A percentile compares a stretch with the other conserved stretches of the same genome.
Conservation (phyloP, 1,140 invertebrate species). For the Cecropterus lyciades region DNA sequence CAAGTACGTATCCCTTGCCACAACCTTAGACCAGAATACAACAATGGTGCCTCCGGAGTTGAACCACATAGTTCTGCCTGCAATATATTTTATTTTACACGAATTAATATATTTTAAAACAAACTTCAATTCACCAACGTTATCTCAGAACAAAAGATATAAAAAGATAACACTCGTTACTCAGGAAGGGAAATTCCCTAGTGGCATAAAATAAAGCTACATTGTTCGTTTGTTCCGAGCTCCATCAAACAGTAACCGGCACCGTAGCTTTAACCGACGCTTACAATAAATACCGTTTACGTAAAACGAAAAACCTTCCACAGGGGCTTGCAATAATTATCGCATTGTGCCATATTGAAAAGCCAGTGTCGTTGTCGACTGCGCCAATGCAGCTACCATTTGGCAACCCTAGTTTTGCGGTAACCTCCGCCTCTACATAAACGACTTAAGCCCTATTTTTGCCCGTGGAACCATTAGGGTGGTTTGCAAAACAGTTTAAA, state of each 20-base stretch:
- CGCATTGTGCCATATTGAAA: conserved; percentile 51
- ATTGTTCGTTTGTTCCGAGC: no score
- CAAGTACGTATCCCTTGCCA: no score
- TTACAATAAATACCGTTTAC: conserved; percentile 30
- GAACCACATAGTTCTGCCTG: no score
- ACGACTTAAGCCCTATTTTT: conserved; percentile 32
- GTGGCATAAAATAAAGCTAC: no score
- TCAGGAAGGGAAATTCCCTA: no score
- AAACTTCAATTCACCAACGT: no score
- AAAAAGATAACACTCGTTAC: no score
- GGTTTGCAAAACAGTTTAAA: conserved; percentile 30
- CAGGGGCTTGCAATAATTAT: conserved; percentile 44
- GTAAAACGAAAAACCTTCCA: conserved; percentile 34
- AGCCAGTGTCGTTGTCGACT: conserved; percentile 45
- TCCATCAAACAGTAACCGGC: background rate
- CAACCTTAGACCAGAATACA: no score
- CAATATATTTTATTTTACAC: no score
- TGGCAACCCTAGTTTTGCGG: conserved; percentile 26
- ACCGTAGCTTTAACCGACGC: conserved; percentile 15
- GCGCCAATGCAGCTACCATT: conserved; percentile 47
- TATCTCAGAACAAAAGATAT: no score
- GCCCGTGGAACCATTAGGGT: conserved; percentile 11
- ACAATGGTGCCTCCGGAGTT: no score
- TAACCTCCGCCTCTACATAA: conserved; percentile 21
- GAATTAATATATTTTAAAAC: no score